Conservation (phyloP, 2,888 invertebrate species). For the Anthoptus insignis region DNA sequence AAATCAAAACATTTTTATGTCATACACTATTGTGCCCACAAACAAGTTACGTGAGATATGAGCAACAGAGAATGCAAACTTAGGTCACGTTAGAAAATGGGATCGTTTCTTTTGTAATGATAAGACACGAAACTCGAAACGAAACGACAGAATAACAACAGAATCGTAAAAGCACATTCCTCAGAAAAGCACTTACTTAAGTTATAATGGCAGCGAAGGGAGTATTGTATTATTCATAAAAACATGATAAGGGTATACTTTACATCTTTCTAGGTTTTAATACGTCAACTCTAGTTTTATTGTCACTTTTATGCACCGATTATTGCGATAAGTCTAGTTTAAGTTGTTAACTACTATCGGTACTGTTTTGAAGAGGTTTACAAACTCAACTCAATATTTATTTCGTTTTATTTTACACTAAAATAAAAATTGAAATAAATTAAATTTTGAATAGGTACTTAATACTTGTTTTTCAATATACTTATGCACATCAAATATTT, state of each 20-base stretch:
- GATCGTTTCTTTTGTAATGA: constrained; percentile 25
- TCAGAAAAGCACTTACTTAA: constrained; percentile 23
- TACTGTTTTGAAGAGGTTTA: neutral
- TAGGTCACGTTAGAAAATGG: constrained; percentile 14
- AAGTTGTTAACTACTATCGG: neutral
- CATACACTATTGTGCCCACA: too few species aligned
- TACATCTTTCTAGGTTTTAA: neutral
- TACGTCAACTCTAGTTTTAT: constrained; percentile 9
- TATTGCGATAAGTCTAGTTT: constrained; percentile 6
- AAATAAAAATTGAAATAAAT: too few species aligned
- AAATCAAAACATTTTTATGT: too few species aligned
- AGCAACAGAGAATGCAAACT: neutral
- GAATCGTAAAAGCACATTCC: constrained; percentile 24
- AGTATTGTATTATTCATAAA: constrained; percentile 22
- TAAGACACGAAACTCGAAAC: constrained; percentile 34
- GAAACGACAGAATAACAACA: too few species aligned
- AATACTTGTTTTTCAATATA: too few species aligned
- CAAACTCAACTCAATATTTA: too few species aligned
- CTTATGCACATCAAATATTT: too few species aligned
- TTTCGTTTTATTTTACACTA: too few species aligned
- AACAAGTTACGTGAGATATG: neutral
- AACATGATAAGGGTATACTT: constrained; percentile 13
- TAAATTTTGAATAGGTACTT: too few species aligned
- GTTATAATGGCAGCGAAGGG: neutral
- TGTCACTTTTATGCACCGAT: constrained; percentile 12